These are phyloP conservation scores for Hecatera dysodea DNA, from an alignment of 2,888 invertebrate species.

Conservation along the genomic window DNA sequence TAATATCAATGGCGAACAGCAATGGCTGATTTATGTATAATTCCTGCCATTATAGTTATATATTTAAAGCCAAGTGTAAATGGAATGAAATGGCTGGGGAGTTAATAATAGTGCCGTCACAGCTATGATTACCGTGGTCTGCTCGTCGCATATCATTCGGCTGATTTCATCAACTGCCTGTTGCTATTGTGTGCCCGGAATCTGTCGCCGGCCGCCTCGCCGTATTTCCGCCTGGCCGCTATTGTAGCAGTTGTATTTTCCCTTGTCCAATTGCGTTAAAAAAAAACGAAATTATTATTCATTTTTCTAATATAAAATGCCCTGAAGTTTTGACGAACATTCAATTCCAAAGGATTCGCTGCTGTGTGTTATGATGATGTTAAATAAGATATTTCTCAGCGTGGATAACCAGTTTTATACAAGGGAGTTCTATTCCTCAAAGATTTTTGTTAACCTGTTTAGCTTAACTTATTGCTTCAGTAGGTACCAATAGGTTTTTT, in stretches of 20 bases:
- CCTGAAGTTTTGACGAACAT: conserved; percentile 33
- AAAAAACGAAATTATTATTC: conserved; percentile 42
- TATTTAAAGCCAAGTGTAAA: not conserved
- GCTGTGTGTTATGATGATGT: conserved; percentile 38
- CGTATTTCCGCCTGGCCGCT: conserved; percentile 21
- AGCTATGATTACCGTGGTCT: conserved; percentile 46
- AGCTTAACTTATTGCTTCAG: conserved; percentile 21
- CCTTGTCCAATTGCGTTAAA: conserved; percentile 32
- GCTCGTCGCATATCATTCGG: conserved; percentile 43
- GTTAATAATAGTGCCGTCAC: conserved; percentile 17
- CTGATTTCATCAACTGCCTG: conserved; percentile 73
- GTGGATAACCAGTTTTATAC: conserved; percentile 35
- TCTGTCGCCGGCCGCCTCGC: conserved; percentile 21
- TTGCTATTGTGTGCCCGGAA: conserved; percentile 67
- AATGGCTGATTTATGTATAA: conserved; percentile 26
- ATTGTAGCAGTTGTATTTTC: conserved; percentile 48
- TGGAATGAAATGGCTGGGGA: conserved; percentile 11
- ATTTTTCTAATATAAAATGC: conserved; percentile 53
- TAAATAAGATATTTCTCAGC: conserved; percentile 37
- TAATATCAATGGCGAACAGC: conserved; percentile 6
- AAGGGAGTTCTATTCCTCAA: conserved; percentile 27
- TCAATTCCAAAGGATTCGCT: conserved; percentile 51
- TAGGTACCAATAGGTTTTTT: conserved; percentile 6
- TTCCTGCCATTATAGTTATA: conserved; percentile 11
- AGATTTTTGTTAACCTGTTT: conserved; percentile 30